These are phyloP conservation scores for Hippolais icterina DNA, from an alignment of 2,113 vertebrate species.

Conservation along the genomic window DNA sequence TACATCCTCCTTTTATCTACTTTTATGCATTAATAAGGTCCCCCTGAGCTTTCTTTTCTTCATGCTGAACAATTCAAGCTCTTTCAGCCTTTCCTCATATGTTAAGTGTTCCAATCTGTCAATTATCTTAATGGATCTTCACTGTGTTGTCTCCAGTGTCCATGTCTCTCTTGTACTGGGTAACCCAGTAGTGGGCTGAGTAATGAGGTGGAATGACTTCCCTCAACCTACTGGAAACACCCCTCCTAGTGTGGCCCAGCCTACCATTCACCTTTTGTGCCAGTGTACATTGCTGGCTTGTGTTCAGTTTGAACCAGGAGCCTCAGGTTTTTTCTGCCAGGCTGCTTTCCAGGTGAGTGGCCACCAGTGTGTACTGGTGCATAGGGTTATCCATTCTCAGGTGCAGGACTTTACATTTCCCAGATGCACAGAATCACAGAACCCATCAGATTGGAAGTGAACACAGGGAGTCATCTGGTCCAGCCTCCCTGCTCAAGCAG, in stretches of 20 bases:
- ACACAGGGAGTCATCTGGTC: neutral
- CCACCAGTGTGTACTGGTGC: neutral
- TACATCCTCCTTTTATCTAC: neutral
- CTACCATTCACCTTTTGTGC: neutral
- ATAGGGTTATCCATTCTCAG: neutral
- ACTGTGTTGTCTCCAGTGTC: neutral
- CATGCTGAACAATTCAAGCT: neutral
- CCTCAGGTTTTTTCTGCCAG: neutral
- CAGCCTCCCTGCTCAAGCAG: neutral
- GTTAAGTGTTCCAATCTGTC: neutral
- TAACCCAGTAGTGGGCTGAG: neutral
- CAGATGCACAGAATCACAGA: neutral
- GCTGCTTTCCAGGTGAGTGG: neutral
- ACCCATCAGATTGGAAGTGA: neutral
- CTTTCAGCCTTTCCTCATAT: neutral
- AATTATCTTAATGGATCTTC: neutral
- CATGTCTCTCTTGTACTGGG: neutral
- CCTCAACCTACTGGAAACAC: neutral
- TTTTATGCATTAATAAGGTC: neutral
- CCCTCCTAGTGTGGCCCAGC: neutral
- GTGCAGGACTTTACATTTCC: neutral
- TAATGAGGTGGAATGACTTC: neutral
- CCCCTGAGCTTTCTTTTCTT: neutral
- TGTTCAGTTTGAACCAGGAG: neutral
- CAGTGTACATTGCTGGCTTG: neutral